phyloP scores from a whole-genome alignment of 1,140 invertebrate genomes.

The Leptinotarsa texana region DNA sequence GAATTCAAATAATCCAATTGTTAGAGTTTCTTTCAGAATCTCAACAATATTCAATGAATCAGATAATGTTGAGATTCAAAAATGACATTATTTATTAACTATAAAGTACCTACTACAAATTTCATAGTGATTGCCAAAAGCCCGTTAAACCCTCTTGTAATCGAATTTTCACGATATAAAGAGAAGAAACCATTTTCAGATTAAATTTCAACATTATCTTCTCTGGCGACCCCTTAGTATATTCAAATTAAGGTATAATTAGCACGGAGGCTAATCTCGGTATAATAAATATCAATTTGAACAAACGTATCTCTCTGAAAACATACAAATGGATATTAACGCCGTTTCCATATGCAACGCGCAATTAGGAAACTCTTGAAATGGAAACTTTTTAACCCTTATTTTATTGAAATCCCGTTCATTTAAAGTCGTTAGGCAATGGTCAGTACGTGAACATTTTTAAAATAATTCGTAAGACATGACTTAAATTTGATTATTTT shows the following conservation, averaged over 20 bases:
- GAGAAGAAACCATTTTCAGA: neutral
- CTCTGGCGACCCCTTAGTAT: slow-evolving; percentile 23
- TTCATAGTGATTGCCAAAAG: neutral
- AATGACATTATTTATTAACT: too few species aligned
- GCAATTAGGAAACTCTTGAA: slow-evolving; percentile 25
- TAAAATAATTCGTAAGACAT: too few species aligned
- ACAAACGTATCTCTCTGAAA: slow-evolving; percentile 32
- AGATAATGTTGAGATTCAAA: too few species aligned
- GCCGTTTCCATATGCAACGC: slow-evolving; percentile 35
- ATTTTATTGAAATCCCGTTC: neutral
- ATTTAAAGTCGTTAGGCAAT: too few species aligned
- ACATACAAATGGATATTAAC: slow-evolving; percentile 38
- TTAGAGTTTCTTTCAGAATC: too few species aligned
- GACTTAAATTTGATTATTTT: too few species aligned
- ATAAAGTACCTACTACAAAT: neutral
- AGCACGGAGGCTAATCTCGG: slow-evolving; percentile 37
- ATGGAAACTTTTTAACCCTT: neutral
- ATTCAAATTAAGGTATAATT: slow-evolving; percentile 33
- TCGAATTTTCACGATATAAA: neutral
- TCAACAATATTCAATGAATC: too few species aligned
- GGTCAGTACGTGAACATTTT: too few species aligned
- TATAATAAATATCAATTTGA: slow-evolving; percentile 40
- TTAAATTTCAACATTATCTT: neutral
- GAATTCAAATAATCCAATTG: too few species aligned
- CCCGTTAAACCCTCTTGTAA: neutral